Evolutionary conservation across 2,113 vertebrate species (phyloP), one percentile per base, ranked within the genome.

Genomic region (Rhabdomys dilectus): DNA sequence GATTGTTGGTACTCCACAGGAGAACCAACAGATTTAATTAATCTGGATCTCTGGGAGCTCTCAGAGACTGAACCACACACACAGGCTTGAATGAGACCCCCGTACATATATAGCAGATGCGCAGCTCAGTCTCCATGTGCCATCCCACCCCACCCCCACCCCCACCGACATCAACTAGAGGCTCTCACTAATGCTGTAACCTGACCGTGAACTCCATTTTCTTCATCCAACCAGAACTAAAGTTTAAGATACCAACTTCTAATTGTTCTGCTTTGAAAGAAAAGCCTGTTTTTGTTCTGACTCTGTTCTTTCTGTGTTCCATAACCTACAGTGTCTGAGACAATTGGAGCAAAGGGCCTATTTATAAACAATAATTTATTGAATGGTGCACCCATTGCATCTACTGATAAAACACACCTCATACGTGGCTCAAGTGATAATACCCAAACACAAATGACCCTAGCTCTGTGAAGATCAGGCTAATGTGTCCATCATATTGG

Each of bases 301-400:
- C 75, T 21, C 5, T 21, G 78, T 7, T 60, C 9, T 72, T n/a
- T 92, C 56, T 80, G n/a, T 68, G 7, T 89, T 42, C 17, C 31
- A 19, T 19, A 29, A 29, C 36, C 62, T 36, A 48, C 0, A 2
- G 22, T n/a, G 26, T 31, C 36, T 3, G 31, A n/a, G 19, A 24
- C 58, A 29, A 31, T 62, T 58, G 31, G 13, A 2, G 12, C 42
- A 70, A 45, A 5, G 8, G 3, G 3, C 72, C 51, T 91, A 53
- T 72, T 73, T 75, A 76, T 6, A 84, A 68, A 93, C 51, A 22
- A 29, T 0, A 51, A 39, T 58, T 53, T 72, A 5, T 58, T 31
- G 19, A 4, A 84, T 15, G 39, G 16, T 48, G 0, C 29, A 39
- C 60, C 4, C 87, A 11, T 72, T 15, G 76, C 21, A 66, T 88